Conservation (phyloP, 2,113 vertebrate genomes). For the Cochlearius cochlearius region DNA sequence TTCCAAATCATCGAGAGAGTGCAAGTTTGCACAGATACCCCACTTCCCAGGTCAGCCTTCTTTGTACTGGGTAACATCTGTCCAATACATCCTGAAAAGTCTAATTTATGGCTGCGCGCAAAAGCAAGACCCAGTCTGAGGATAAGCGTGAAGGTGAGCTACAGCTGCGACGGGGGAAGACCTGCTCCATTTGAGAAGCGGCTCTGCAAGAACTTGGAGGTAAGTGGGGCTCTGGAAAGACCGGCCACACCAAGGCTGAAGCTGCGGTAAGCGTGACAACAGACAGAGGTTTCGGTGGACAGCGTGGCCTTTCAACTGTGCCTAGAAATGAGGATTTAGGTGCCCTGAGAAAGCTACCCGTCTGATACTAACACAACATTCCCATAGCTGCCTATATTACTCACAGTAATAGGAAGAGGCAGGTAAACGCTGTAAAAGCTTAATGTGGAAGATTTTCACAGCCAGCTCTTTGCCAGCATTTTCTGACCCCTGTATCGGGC, state of each 20-base stretch:
- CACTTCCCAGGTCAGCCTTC: background rate
- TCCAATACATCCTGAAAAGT: background rate
- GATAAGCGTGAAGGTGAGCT: background rate
- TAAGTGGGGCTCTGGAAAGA: background rate
- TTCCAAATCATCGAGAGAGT: background rate
- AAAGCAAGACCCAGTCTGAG: background rate
- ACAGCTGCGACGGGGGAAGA: background rate
- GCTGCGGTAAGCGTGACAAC: background rate
- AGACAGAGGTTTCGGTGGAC: background rate
- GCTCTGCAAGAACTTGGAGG: background rate
- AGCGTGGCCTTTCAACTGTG: background rate
- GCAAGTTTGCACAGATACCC: background rate
- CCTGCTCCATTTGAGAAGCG: background rate
- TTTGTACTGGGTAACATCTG: background rate
- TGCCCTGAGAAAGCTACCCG: background rate
- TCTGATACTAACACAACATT: background rate
- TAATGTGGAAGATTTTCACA: background rate
- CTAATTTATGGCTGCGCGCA: background rate
- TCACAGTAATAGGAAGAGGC: background rate
- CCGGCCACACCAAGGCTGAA: accelerated
- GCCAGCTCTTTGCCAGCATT: background rate
- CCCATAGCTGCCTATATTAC: background rate
- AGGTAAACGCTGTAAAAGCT: background rate
- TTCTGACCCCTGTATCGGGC: background rate
- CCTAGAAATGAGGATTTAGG: background rate